Base-by-base conservation (phyloP, 2,888 invertebrate genomes). In the Thymelicus sylvestris region DNA sequence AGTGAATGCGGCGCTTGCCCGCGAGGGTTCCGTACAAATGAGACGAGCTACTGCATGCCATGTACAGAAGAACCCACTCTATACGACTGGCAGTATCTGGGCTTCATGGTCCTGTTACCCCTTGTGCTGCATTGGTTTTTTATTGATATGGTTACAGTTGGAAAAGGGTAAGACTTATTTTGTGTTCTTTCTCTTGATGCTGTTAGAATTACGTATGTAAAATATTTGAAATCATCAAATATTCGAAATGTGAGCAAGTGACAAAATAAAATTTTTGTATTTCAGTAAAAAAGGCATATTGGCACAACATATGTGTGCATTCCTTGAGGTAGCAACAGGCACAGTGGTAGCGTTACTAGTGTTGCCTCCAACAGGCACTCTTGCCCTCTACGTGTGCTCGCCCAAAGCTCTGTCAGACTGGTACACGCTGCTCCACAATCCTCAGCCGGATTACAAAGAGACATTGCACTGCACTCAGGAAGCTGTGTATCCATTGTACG, bases 401-500 rank as follows among this genome's bases (percentile, higher is more conserved):
- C 97, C 97, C 0, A 95, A 95, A 71, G 95, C 96, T 52, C 92
- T 99, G 31, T 96, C 98, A 0, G 99, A 99, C 90, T 99, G 99
- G 99, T 99, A 99, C 86, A 98, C 99, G 0, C 90, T 99, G 77
- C 95, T 99, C 74, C 95, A 98, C 83, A 99, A 99, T 92, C 99
- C 99, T 7, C 96, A 96, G 77, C 98, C 98, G 0, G 97, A 98
- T 88, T 99, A 98, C 90, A 97, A 97, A 72, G 95, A 96, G 74
- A 97, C 96, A 19, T 88, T 99, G 67, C 97, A 98, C 89, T 99
- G 99, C 88, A 98, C 99, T 0, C 98, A 99, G 84, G 99, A 99
- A 92, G 98, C 99, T 71, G 99, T 99, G 0, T 99, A 98, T 94
- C 99, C 99, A 60, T 91, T 99, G 98, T 99, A 95, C 95, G 96